phyloP scores from a whole-genome alignment of 2,888 invertebrate genomes.

The Cephus runcator region DNA sequence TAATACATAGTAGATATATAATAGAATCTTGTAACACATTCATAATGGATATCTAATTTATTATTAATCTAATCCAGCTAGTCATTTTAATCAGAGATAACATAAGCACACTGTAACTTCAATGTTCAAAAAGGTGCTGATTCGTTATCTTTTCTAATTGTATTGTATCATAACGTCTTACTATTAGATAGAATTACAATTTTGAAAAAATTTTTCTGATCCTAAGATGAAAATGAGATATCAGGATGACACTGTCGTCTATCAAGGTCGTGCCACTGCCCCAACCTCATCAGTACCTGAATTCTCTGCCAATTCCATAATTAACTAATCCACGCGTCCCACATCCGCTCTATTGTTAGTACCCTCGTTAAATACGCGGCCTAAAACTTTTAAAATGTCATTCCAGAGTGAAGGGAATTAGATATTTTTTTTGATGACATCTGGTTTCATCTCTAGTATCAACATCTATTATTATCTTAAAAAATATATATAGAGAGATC shows the following conservation, averaged over 20 bases:
- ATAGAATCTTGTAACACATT: background rate
- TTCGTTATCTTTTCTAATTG: background rate
- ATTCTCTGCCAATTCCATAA: conserved; percentile 23
- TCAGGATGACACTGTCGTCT: background rate
- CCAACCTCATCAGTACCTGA: conserved; percentile 12
- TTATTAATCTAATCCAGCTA: background rate
- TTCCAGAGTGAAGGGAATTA: background rate
- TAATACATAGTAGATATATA: background rate
- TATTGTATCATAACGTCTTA: background rate
- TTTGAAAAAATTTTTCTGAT: too few species aligned
- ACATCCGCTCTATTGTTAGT: conserved; percentile 21
- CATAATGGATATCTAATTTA: background rate
- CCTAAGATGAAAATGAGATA: background rate
- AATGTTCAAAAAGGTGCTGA: background rate
- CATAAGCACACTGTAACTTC: background rate
- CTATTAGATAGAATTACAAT: too few species aligned
- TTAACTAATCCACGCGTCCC: conserved; percentile 17
- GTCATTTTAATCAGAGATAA: background rate
- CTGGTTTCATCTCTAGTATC: background rate
- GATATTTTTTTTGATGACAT: background rate
- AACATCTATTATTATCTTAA: background rate
- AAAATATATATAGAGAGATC: background rate
- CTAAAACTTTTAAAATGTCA: background rate
- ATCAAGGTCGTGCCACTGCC: conserved; percentile 3
- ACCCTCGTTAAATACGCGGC: background rate